Conservation (phyloP, 1,140 invertebrate species). For the Thereuonema tuberculata region DNA sequence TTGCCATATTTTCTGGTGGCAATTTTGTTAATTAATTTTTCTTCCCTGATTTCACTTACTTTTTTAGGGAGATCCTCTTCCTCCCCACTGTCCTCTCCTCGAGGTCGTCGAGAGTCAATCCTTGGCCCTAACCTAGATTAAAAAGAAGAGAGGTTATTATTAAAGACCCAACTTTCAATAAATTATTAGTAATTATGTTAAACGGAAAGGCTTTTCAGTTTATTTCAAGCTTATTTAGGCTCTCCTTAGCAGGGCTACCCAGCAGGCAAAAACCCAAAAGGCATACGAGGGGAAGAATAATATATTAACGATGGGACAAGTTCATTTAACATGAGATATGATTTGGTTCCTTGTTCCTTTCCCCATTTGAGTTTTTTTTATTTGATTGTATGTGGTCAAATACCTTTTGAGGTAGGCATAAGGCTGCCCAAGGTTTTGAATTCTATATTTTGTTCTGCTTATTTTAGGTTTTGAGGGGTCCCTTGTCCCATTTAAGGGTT, state of each 20-base stretch:
- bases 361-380: neutral
- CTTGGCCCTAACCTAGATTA: constrained; percentile 23
- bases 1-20: too few species aligned
- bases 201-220: neutral
- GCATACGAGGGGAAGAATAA: too few species aligned
- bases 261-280: too few species aligned
- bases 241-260: too few species aligned
- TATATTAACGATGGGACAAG: neutral
- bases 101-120: constrained; percentile 12
- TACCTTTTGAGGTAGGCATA: too few species aligned
- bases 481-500: too few species aligned
- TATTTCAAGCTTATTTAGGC: neutral
- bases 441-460: too few species aligned
- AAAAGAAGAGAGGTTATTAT: neutral
- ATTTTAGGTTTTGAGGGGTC: too few species aligned
- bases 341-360: too few species aligned
- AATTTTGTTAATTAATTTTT: too few species aligned
- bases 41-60: constrained; percentile 20
- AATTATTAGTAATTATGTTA: neutral
- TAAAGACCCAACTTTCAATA: neutral
- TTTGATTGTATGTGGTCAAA: neutral
- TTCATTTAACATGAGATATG: neutral
- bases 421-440: too few species aligned
- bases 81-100: constrained; percentile 29
- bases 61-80: constrained; percentile 29